Base-by-base conservation (phyloP, 30 jellyfish, hydroid and myxozoan species). In the Phacellophora camtschatica region DNA sequence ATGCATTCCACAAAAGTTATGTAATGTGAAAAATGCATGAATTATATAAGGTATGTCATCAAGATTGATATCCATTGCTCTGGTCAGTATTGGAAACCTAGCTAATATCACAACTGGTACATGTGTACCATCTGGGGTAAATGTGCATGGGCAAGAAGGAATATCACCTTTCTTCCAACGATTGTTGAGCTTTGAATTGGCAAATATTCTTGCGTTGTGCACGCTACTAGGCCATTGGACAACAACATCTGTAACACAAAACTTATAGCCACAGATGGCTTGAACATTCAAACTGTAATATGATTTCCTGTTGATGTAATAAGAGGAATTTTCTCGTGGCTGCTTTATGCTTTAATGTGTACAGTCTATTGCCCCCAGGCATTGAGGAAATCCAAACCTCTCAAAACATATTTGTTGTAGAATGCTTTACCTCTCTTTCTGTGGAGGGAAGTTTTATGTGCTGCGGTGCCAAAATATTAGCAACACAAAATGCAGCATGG, bases 181-280 rank as follows among this genome's bases (percentile, higher is more conserved):
- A 19, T 64, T 64, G 57, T 64, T 64, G 30, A 64, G 57, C 20
- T 36, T 2, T 64, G 77, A 64, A 25, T 64, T 31, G 25, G 77
- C 57, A 36, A 36, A 64, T 29, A 36, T 69, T 22, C 86, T 27
- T 6, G 86, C 86, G 32, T 72, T 81, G 37, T 72, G 86, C 41
- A 72, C 86, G 24, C 70, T 46, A 13, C 78, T 81, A 4, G 78
- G 86, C 77, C 77, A 46, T 31, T 51, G 64, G 37, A 72, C 56
- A 43, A 34, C 75, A 28, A 50, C 86, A 72, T 72, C 77, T 19
- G 36, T 43, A 34, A 72, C 25, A 36, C 77, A 64, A 32, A 29
- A 64, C 33, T 1, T 43, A 12, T 55, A 55, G 36, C 23, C 39
- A 10, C 70, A 55, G 43, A 12, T 28, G 5, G 86, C 78, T 50